Evolutionary conservation across 2,797 vertebrate species (phyloP), one percentile per base, ranked within the genome.

Genomic region (Cetoscarus ocellatus): DNA sequence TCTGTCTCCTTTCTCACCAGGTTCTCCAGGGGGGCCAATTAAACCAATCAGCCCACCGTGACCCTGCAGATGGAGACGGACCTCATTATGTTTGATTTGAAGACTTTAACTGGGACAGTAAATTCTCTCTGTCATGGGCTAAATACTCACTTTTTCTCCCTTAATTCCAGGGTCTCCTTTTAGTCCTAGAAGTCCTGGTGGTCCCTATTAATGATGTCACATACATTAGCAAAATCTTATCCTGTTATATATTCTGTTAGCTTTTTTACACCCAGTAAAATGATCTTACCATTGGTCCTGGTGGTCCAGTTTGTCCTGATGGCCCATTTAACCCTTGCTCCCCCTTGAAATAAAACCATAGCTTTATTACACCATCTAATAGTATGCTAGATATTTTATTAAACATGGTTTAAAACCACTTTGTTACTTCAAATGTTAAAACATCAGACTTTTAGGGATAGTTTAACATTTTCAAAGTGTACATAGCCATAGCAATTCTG

Each of bases 1-100:
- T 78, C 90, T 88, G 83, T 99, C 97, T 42, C 97, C 97, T 80
- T 99, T 98, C 90, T 99, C 97, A 1, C 97, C 97, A 14, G 89
- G 77, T 62, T 98, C 97, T 73, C 97, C 97, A 0, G 97, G 94
- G 5, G 96, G 95, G 0, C 97, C 97, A 3, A 98, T 94, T 53
- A 98, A 90, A 39, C 97, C 97, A 0, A 96, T 95, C 63, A 98
- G 79, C 38, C 97, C 97, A 9, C 92, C 93, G 6, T 98, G 97
- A 67, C 97, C 97, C 97, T 99, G 78, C 39, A 82, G 52, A 73
- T 39, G 87, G 36, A 85, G 14, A 79, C 19, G 55, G 40, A 49
- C 14, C 57, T 75, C 27, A 66, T 78, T 18, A 69, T 0, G 11
- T 51, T 18, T 73, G 52, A 61, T 67, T 79, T 17, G 6, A 17